Evolutionary conservation across 30 jellyfish, hydroid and myxozoan genomes (phyloP).

Genomic region (Nemopilema nomurai): DNA sequence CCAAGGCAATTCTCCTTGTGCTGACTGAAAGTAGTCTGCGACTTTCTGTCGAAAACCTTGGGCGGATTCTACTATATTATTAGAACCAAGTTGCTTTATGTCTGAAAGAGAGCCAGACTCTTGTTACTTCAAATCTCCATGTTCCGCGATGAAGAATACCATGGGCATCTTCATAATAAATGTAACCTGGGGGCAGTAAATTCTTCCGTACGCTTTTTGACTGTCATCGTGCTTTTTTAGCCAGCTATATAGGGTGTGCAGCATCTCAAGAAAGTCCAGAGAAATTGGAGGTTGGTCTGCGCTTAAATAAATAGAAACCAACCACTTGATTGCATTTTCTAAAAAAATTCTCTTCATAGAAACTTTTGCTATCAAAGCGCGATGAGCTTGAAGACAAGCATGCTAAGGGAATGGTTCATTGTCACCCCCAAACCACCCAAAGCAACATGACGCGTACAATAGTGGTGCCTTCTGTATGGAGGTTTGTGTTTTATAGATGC

Average conservation of each 20-base stretch:
- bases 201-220: not conserved
- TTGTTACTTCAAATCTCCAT: constrained; percentile 16
- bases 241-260: constrained; percentile 15
- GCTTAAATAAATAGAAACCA: no score
- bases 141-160: constrained; percentile 13
- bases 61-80: not conserved
- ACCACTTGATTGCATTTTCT: no score
- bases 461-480: no score
- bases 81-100: constrained; percentile 1
- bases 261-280: no score
- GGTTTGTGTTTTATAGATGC: no score
- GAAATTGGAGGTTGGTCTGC: no score
- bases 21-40: constrained; percentile 1
- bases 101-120: constrained; percentile 12
- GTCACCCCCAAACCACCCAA: no score
- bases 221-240: not conserved
- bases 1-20: constrained; percentile 13
- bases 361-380: no score
- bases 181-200: constrained; percentile 8
- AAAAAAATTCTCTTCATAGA: no score
- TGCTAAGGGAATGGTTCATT: no score
- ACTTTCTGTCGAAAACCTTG: not conserved
- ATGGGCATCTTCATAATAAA: constrained; percentile 21
- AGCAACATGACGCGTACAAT: no score
- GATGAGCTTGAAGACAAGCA: no score